Evolutionary conservation across 2,113 vertebrate genomes (phyloP).

Genomic region (Mus musculus): DNA sequence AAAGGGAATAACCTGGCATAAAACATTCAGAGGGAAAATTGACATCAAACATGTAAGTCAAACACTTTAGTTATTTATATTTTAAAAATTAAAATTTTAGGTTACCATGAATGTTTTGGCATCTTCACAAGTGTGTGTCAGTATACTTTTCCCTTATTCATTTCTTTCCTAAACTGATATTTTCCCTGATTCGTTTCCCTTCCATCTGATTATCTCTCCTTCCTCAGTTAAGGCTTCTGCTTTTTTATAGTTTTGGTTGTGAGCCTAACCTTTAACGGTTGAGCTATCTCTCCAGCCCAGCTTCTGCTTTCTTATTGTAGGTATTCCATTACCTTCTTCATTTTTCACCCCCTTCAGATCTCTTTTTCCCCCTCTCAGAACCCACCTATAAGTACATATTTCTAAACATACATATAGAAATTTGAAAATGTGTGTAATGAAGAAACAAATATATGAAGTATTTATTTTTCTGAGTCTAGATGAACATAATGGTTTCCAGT

Average conservation of each 20-base stretch:
- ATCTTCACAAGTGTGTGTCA: background rate
- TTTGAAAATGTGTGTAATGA: background rate
- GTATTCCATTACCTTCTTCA: background rate
- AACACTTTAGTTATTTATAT: background rate
- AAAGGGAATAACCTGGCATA: background rate
- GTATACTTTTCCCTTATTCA: background rate
- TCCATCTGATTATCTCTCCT: background rate
- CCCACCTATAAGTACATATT: background rate
- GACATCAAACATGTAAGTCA: background rate
- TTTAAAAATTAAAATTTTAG: background rate
- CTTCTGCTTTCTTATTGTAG: background rate
- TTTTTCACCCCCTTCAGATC: background rate
- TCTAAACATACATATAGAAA: background rate
- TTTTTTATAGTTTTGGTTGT: background rate
- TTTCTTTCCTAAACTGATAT: background rate
- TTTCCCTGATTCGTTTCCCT: background rate
- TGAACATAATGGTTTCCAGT: background rate
- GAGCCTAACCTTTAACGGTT: too few relatives aligned
- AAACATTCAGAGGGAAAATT: background rate
- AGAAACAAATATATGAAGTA: background rate
- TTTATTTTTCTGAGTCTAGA: background rate
- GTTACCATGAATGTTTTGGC: background rate
- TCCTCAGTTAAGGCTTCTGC: background rate
- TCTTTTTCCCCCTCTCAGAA: background rate
- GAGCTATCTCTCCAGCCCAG: too few relatives aligned